phyloP scores from a whole-genome alignment of 1,140 invertebrate species.

The Scaptomyza pallida region DNA sequence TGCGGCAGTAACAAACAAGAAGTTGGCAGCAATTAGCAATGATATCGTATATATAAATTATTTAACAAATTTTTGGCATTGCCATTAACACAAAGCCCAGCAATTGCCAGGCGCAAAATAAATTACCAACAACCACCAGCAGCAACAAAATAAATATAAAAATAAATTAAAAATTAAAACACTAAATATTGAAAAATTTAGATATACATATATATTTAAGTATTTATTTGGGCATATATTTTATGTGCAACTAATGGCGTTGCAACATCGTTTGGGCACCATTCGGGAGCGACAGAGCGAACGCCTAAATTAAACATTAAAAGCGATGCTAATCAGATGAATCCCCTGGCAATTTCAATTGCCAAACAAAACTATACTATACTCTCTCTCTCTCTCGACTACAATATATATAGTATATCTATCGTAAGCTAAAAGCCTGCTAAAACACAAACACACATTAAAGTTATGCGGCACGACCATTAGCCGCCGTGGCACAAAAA shows the following conservation, averaged over 20 bases:
- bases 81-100: constrained; percentile 61
- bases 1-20: constrained; percentile 55
- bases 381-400: too few species aligned
- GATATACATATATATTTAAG: constrained; percentile 12
- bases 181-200: not conserved
- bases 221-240: constrained; percentile 41
- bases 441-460: too few species aligned
- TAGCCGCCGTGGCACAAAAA: constrained; percentile 42
- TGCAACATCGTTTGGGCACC: constrained; percentile 49
- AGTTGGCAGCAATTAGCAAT: constrained; percentile 80
- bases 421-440: constrained; percentile 71
- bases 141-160: not conserved
- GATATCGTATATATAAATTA: constrained; percentile 65
- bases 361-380: constrained; percentile 8
- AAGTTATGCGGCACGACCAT: constrained; percentile 54
- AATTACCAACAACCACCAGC: constrained; percentile 32
- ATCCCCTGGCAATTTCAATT: constrained; percentile 67
- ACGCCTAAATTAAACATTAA: constrained; percentile 82
- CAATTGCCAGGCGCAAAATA: constrained; percentile 24
- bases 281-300: constrained; percentile 56
- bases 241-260: constrained; percentile 42
- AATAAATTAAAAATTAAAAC: constrained; percentile 1
- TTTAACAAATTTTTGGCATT: constrained; percentile 76
- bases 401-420: constrained; percentile 1
- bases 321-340: constrained; percentile 75